Percentiles rank a stretch among this genome's conserved stretches.
Conservation (phyloP, 64 coral and sea anemone species). For the Dendrophyllia cribrosa region DNA sequence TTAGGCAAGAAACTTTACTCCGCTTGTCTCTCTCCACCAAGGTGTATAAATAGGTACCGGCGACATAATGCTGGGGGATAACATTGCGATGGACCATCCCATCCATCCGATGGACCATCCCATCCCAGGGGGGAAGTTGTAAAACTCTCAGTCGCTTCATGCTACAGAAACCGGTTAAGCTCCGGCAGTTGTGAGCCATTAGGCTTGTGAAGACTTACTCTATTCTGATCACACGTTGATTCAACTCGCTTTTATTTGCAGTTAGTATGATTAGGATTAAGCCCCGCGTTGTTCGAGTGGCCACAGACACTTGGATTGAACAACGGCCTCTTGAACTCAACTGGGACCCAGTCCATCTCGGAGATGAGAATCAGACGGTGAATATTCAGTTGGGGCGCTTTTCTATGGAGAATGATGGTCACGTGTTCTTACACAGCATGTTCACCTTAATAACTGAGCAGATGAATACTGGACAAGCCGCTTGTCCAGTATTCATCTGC, state of each 20-base stretch:
- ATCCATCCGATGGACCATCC: too few species aligned
- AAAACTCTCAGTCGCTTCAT: too few species aligned
- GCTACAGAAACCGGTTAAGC: too few species aligned
- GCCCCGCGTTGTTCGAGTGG: conserved; percentile 1
- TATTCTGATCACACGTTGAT: too few species aligned
- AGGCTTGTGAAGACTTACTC: too few species aligned
- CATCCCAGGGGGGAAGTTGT: too few species aligned
- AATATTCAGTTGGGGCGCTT: conserved; percentile 16
- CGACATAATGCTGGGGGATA: too few species aligned
- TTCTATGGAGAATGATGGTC: conserved; percentile 12
- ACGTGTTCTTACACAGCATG: conserved; percentile 35
- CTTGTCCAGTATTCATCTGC: not conserved
- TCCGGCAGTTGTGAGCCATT: too few species aligned
- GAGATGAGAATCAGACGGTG: conserved; percentile 1
- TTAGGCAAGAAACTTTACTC: too few species aligned
- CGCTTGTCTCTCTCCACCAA: too few species aligned
- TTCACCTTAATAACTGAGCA: conserved; percentile 6
- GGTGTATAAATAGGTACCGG: too few species aligned
- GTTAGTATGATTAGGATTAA: conserved; percentile 5
- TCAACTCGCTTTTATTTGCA: not conserved
- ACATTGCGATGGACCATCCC: too few species aligned
- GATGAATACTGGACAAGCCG: not conserved
- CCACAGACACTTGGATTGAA: conserved; percentile 24
- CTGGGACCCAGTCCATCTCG: conserved; percentile 37
- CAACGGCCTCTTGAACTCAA: not conserved